A percentile compares a stretch with the other conserved stretches of the same genome.
Conservation (phyloP, 2,113 vertebrate species). For the Myrmophylax atrothorax region DNA sequence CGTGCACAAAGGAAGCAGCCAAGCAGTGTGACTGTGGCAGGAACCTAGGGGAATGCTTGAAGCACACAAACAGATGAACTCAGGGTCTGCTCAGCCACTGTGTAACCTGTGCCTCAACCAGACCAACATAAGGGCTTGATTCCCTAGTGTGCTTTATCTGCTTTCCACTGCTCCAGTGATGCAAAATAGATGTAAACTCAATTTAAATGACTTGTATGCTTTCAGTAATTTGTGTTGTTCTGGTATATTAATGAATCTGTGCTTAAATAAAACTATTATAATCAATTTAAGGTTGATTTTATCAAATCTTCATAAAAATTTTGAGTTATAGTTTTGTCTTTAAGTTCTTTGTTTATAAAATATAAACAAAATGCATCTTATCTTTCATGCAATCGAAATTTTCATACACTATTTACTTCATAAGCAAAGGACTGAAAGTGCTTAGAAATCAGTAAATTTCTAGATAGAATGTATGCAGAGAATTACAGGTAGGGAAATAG, state of each 20-base stretch:
- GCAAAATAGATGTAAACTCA: not conserved
- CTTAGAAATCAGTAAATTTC: not conserved
- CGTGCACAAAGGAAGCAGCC: not conserved
- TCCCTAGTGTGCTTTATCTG: not conserved
- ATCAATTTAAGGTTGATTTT: not conserved
- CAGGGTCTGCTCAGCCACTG: not conserved
- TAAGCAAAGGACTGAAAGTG: not conserved
- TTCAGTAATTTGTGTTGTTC: not conserved
- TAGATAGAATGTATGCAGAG: not conserved
- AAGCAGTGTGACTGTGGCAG: not conserved
- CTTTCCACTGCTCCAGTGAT: not conserved
- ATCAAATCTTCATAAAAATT: not conserved
- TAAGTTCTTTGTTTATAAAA: slow-evolving; percentile 12
- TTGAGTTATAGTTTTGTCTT: not conserved
- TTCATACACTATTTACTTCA: not conserved
- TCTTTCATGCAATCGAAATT: not conserved
- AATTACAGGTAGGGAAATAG: not conserved
- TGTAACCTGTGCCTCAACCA: not conserved
- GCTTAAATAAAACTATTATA: not conserved
- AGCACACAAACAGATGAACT: not conserved
- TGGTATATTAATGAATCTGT: not conserved
- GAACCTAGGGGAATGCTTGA: not conserved
- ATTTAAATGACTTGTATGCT: not conserved
- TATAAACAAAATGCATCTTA: not conserved
- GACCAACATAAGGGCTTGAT: not conserved